Evolutionary conservation across 2,888 invertebrate genomes (phyloP).

Genomic region (Lithophane ornitopus): DNA sequence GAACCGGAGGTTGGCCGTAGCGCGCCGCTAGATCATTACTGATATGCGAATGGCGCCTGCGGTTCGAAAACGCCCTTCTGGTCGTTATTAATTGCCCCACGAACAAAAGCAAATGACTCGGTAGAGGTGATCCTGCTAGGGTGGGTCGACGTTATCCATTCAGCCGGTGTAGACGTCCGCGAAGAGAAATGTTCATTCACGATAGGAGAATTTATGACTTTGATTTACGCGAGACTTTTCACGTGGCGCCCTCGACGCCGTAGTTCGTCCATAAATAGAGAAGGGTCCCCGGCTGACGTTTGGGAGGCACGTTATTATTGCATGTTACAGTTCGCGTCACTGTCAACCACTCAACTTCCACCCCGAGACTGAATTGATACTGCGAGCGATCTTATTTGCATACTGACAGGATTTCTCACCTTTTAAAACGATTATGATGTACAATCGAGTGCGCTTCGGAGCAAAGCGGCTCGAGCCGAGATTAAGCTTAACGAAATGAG

Average conservation of each 20-base stretch:
- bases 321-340: slow-evolving; percentile 78
- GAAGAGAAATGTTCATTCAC: slow-evolving; percentile 90
- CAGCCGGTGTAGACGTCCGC: slow-evolving; percentile 88
- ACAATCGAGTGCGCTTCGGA: slow-evolving; percentile 46
- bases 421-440: slow-evolving; percentile 63
- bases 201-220: slow-evolving; percentile 90
- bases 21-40: slow-evolving; percentile 86
- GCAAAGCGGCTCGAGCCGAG: slow-evolving; percentile 13
- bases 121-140: slow-evolving; percentile 89
- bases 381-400: slow-evolving; percentile 83
- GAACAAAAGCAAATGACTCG: slow-evolving; percentile 91
- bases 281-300: slow-evolving; percentile 85
- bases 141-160: slow-evolving; percentile 90
- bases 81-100: slow-evolving; percentile 89
- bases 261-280: slow-evolving; percentile 84
- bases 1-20: slow-evolving; percentile 76
- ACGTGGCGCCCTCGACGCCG: slow-evolving; percentile 81
- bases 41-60: slow-evolving; percentile 87
- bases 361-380: slow-evolving; percentile 81
- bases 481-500: slow-evolving; percentile 36
- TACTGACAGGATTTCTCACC: slow-evolving; percentile 74
- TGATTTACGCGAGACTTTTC: slow-evolving; percentile 89
- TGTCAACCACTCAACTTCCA: slow-evolving; percentile 81
- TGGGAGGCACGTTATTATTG: slow-evolving; percentile 84
- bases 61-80: slow-evolving; percentile 88